Evolutionary conservation across 1,140 invertebrate genomes (phyloP), one percentile per base, ranked within the genome.

Genomic region (Drosophila kanapiae): DNA sequence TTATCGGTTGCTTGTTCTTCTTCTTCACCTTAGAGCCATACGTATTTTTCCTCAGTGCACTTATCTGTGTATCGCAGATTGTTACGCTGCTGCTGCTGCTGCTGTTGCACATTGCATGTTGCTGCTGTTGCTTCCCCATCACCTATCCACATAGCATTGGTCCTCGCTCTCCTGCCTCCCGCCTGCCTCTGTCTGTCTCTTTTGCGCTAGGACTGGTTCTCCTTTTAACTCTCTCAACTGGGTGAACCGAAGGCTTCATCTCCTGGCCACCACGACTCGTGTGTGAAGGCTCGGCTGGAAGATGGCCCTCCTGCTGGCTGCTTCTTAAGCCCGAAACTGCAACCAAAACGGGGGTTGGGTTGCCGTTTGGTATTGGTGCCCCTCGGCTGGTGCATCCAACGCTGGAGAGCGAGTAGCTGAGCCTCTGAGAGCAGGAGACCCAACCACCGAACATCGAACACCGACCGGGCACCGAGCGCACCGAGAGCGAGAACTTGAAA

Each of bases 401-500:
- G 14, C 18, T 14, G 31, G 53, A 33, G 54, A 37, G 54, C 31
- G 31, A 29, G 62, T 33, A 53, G 60, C 37, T 18, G 33, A 14
- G 3, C 47, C 31, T 42, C 18, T 27, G 69, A 59, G 69, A 70
- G 65, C 51, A n/a, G 43, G 53, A 42, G 65, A 42, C 35, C 69
- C 53, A 65, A 35, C 65, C 67, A 42, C 29, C 27, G 40, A 42
- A 42, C 23, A 56, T 11, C 35, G 43, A 35, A 33, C 18, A 11
- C 33, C 18, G 60, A 40, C 27, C 27, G 18, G 56, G 51, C 51
- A 38, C 38, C 23, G 53, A 29, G 29, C 33, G 42, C 18, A 71
- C 51, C 18, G 43, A 49, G 69, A 57, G 67, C 56, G 69, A 69
- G 65, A 74, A 85, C 78, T 72, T 82, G 60, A 75, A 70, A 74